Evolutionary conservation across 2,797 vertebrate genomes (phyloP).

Genomic region (Cyclopterus lumpus): DNA sequence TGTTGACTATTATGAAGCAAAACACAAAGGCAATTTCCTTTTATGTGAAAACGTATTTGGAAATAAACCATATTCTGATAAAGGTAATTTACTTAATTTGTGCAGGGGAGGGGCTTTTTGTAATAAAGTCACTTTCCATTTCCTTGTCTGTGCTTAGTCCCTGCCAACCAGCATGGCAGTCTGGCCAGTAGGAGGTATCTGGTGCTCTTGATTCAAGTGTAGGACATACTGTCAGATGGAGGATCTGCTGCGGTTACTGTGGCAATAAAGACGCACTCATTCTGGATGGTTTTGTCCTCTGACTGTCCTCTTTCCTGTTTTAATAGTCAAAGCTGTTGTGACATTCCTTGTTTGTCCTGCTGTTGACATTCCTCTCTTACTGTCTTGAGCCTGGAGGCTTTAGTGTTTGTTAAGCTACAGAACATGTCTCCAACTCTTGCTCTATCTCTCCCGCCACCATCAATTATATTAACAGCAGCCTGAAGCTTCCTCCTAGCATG

Average conservation of each 20-base stretch:
- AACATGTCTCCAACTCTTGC: constrained; percentile 26
- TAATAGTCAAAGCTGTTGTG: constrained; percentile 30
- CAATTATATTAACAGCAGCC: constrained; percentile 70
- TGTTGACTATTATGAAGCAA: background rate
- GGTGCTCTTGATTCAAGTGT: constrained; percentile 2
- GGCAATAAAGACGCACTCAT: background rate
- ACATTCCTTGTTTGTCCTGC: constrained; percentile 34
- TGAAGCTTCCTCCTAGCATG: constrained; percentile 59
- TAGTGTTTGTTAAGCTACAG: constrained; percentile 49
- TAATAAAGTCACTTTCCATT: constrained; percentile 12
- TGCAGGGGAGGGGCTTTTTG: background rate
- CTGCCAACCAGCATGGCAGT: constrained; percentile 1
- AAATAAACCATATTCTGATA: background rate
- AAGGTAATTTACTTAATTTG: background rate
- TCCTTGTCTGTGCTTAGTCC: constrained; percentile 17
- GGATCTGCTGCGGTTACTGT: background rate
- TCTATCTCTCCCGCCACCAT: constrained; percentile 30
- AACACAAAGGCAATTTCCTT: background rate
- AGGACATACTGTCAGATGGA: background rate
- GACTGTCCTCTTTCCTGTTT: constrained; percentile 1
- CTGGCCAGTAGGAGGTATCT: background rate
- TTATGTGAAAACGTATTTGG: background rate
- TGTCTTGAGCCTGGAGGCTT: constrained; percentile 35
- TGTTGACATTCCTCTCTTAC: constrained; percentile 48
- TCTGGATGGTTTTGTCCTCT: constrained; percentile 1